Evolutionary conservation across 2,797 vertebrate genomes (phyloP).

Genomic region (Phyllotis vaccarum): DNA sequence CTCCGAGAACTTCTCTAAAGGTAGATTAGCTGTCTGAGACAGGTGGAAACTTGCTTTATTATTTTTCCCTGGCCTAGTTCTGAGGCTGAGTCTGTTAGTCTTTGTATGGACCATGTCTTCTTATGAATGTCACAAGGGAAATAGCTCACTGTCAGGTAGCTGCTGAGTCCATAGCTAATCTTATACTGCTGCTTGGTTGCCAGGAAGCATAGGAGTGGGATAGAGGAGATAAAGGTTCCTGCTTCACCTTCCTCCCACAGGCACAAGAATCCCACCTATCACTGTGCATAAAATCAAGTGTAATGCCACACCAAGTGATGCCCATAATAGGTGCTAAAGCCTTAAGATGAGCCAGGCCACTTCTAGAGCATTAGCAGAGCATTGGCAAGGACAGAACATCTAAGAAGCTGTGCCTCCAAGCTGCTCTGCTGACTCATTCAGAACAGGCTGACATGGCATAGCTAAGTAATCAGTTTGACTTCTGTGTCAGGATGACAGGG

Average conservation of each 20-base stretch:
- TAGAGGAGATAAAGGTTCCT: background rate
- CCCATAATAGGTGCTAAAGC: background rate
- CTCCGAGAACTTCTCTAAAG: background rate
- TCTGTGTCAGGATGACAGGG: background rate
- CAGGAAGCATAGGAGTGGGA: background rate
- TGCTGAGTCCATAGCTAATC: background rate
- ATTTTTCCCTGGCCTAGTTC: background rate
- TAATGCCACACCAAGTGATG: background rate
- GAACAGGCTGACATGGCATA: background rate
- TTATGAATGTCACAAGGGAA: background rate
- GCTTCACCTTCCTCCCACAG: background rate
- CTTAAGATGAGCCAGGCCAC: background rate
- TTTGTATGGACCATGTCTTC: background rate
- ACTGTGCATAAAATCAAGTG: background rate
- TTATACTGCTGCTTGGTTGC: conserved; percentile 10
- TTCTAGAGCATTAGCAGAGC: background rate
- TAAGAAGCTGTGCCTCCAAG: background rate
- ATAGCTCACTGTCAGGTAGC: background rate
- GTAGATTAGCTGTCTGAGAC: background rate
- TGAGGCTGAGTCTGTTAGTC: background rate
- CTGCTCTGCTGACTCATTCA: background rate
- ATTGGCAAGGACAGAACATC: background rate
- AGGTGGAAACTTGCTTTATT: background rate
- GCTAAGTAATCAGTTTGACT: background rate
- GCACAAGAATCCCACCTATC: background rate